Percentiles rank a stretch among this genome's conserved stretches.
Evolutionary conservation across 2,113 vertebrate genomes (phyloP).

Genomic region (Sorex fumeus): DNA sequence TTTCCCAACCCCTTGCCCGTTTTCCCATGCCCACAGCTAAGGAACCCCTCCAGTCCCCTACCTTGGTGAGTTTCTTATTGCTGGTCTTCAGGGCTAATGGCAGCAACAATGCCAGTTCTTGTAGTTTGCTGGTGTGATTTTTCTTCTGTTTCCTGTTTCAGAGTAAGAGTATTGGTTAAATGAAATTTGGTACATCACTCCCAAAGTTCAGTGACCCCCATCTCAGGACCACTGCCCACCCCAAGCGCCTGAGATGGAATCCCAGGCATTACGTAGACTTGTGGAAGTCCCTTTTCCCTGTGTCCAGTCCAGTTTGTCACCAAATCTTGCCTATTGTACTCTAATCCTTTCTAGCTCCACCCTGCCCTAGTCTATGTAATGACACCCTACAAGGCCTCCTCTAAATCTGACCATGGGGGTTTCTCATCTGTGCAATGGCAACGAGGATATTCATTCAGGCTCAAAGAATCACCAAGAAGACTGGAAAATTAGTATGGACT

Average conservation of each 20-base stretch:
- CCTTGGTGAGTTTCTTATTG: constrained; percentile 82
- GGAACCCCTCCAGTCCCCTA: background rate
- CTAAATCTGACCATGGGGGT: too few relatives aligned
- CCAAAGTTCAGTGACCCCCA: background rate
- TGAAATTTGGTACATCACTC: background rate
- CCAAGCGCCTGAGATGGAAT: background rate
- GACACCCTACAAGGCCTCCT: background rate
- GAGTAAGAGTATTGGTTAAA: constrained; percentile 59
- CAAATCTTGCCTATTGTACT: background rate
- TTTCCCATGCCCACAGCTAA: background rate
- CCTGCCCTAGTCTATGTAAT: background rate
- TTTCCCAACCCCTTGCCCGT: background rate
- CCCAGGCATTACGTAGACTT: background rate
- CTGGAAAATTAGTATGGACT: background rate
- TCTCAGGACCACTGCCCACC: background rate
- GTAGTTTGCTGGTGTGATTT: constrained; percentile 77
- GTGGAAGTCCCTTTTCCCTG: background rate
- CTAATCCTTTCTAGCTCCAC: background rate
- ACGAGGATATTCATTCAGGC: background rate
- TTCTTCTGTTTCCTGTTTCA: constrained; percentile 77
- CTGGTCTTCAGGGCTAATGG: constrained; percentile 61
- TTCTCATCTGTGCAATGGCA: too few relatives aligned
- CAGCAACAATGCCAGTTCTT: constrained; percentile 77
- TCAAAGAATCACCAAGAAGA: background rate
- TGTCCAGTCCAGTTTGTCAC: background rate